Evolutionary conservation across 2,888 invertebrate species (phyloP), one percentile per base, ranked within the genome.

Genomic region (Camponotus fellah): DNA sequence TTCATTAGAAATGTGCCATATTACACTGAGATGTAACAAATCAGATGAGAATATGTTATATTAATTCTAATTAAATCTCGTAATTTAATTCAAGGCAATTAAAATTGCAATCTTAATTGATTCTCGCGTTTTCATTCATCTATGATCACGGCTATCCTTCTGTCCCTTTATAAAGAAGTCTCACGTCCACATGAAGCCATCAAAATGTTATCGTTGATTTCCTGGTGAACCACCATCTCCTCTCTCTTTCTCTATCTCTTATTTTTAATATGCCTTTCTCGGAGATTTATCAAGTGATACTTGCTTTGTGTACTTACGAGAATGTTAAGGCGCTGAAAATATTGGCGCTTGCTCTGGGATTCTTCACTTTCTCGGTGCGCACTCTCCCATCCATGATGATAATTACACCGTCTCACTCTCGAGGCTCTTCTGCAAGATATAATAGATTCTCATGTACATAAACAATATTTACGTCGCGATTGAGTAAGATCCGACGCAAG

Each of bases 311-410:
- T 49, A 94, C 95, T 91, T 95, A 96, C 96, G 96, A 94, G 91
- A 96, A 96, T 66, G 96, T 96, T 71, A 96, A 92, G 82, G 95
- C 92, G 37, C 96, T 96, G 81, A 96, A 94, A 64, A 95, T 91
- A 92, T 96, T 96, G 0, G 96, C 96, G 85, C 94, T 95, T 88
- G 95, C 95, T 58, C 96, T 95, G 3, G 96, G 96, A 93, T 96
- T 96, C 84, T 93, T 94, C 79, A 87, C 91, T 82, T 91, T 94
- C 82, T 94, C 92, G 2, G 85, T 74, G 53, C 92, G 89, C 62
- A 82, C 91, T 84, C 93, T 94, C 82, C 93, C 93, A 88, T 95
- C 95, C 95, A 95, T 95, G 80, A 85, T 81, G 53, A 53, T 81
- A 46, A 26, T n/a, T 43, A 21, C 26, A 37, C 46, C 56, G 40